These are phyloP conservation scores for Urophycis tenuis DNA, from an alignment of 2,797 vertebrate species.

Conservation along the genomic window DNA sequence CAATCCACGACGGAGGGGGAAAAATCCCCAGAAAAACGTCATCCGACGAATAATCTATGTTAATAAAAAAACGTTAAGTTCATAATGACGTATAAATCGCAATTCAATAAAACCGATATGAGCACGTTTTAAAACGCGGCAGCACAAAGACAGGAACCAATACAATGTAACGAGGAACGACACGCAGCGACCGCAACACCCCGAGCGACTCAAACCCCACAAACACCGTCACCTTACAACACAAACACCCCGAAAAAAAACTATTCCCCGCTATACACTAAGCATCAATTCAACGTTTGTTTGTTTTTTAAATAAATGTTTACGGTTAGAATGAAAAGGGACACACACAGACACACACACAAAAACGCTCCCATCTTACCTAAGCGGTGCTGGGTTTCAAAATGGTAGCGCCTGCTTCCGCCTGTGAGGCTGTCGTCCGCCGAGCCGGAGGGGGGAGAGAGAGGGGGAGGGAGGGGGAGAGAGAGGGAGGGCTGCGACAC, in stretches of 20 bases:
- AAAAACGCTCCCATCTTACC: slow-evolving; percentile 74
- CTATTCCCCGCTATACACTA: fast-evolving
- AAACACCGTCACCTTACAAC: slow-evolving; percentile 11
- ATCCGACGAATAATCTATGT: too few species aligned
- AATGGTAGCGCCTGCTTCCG: slow-evolving; percentile 81
- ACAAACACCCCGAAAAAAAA: slow-evolving; percentile 1
- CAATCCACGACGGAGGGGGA: slow-evolving; percentile 16
- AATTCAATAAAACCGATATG: too few species aligned
- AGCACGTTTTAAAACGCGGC: background rate
- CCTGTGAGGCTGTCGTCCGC: slow-evolving; percentile 63
- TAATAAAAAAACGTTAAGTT: background rate
- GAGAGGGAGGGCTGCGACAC: slow-evolving; percentile 38
- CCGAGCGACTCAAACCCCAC: slow-evolving; percentile 20
- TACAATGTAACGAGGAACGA: slow-evolving; percentile 7
- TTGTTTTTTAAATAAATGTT: background rate
- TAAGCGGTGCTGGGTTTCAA: slow-evolving; percentile 73
- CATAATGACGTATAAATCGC: background rate
- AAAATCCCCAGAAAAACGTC: too few species aligned
- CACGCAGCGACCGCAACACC: slow-evolving; percentile 27
- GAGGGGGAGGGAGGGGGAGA: slow-evolving; percentile 35
- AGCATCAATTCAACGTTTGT: background rate
- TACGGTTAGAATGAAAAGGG: slow-evolving; percentile 1
- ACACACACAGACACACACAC: too few species aligned
- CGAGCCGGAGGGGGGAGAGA: slow-evolving; percentile 32
- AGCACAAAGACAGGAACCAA: slow-evolving; percentile 12